A percentile compares a stretch with the other conserved stretches of the same genome.
Evolutionary conservation across 2,113 vertebrate genomes (phyloP).

Genomic region (Cryptomyrus ogoouensis): DNA sequence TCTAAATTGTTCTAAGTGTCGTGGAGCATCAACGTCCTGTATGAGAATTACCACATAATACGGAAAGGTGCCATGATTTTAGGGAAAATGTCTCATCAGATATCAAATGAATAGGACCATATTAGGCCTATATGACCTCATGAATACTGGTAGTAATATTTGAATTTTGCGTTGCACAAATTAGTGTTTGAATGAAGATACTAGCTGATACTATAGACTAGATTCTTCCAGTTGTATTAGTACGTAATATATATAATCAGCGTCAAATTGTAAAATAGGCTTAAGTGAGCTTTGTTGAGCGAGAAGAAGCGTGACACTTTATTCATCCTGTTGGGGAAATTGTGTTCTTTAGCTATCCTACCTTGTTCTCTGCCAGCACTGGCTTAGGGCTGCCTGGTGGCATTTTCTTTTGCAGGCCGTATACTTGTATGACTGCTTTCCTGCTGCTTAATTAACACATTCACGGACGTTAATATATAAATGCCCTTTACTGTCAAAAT

Average conservation of each 20-base stretch:
- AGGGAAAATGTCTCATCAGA: neutral
- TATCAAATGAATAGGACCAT: neutral
- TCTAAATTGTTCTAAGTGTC: neutral
- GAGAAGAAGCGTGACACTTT: neutral
- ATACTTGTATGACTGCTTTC: neutral
- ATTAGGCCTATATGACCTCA: neutral
- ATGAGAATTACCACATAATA: neutral
- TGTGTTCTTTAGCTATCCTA: neutral
- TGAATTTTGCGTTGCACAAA: neutral
- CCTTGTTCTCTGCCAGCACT: neutral
- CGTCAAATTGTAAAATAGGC: neutral
- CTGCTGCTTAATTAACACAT: neutral
- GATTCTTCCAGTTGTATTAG: neutral
- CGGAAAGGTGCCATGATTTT: neutral
- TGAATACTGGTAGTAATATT: neutral
- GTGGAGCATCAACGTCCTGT: neutral
- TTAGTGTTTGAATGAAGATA: neutral
- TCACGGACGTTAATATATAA: neutral
- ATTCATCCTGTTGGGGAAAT: neutral
- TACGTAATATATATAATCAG: neutral
- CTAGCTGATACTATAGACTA: neutral
- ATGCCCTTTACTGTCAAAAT: neutral
- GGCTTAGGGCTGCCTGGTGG: neutral
- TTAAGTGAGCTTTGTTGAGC: neutral
- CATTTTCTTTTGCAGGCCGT: neutral